Evolutionary conservation across 1,140 invertebrate genomes (phyloP).

Genomic region (Wiebesia pumilae): DNA sequence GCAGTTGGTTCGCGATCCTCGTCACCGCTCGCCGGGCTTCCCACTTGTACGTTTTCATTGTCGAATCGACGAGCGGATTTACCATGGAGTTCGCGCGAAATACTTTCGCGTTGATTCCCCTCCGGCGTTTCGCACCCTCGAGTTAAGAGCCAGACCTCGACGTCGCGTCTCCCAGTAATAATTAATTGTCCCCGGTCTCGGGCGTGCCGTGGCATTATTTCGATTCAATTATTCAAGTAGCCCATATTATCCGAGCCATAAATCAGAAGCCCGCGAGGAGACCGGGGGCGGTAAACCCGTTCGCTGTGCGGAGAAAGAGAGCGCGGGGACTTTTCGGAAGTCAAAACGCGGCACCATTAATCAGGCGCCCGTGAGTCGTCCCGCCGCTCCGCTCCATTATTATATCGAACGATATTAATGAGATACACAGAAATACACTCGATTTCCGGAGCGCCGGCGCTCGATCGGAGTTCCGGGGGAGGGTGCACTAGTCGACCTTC

Average conservation of each 20-base stretch:
- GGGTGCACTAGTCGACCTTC: conserved; percentile 55
- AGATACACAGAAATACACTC: conserved; percentile 75
- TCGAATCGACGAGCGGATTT: conserved; percentile 28
- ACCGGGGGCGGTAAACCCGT: conserved; percentile 46
- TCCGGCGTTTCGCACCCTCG: background rate
- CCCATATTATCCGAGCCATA: conserved; percentile 66
- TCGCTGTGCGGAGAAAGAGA: conserved; percentile 52
- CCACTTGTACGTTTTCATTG: conserved; percentile 51
- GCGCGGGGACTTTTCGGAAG: conserved; percentile 60
- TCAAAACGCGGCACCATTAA: conserved; percentile 72
- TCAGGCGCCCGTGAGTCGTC: conserved; percentile 56
- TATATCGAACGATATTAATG: conserved; percentile 76
- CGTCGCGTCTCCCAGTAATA: conserved; percentile 40
- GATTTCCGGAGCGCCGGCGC: conserved; percentile 65
- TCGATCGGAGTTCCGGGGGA: conserved; percentile 55
- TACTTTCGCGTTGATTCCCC: background rate
- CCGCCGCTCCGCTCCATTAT: conserved; percentile 64
- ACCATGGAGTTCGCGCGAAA: background rate
- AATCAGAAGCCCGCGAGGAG: conserved; percentile 64
- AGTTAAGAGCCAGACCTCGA: conserved; percentile 8
- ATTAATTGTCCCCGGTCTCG: conserved; percentile 44
- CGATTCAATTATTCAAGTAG: conserved; percentile 67
- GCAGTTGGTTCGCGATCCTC: background rate
- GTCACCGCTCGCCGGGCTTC: background rate
- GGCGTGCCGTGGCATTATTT: conserved; percentile 58